These are phyloP conservation scores for Chanos chanos DNA, from an alignment of 2,797 vertebrate species.

Conservation along the genomic window DNA sequence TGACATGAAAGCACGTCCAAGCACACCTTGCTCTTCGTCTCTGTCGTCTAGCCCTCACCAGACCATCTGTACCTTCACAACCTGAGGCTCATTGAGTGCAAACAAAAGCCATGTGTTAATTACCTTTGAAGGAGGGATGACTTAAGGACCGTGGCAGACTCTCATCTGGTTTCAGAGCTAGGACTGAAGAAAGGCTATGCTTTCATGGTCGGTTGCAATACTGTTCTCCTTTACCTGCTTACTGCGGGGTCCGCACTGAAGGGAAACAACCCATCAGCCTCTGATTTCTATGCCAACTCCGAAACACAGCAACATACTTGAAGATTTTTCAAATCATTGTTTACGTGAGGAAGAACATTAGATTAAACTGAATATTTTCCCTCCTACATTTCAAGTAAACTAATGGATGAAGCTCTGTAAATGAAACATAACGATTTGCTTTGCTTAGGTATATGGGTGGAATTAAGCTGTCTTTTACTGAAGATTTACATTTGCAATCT, in stretches of 20 bases:
- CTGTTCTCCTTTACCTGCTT: conserved; percentile 40
- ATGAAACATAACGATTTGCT: too few species aligned
- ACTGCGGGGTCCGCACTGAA: conserved; percentile 7
- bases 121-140: conserved; percentile 78
- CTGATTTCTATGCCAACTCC: too few species aligned
- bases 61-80: conserved; percentile 74
- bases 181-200: conserved; percentile 62
- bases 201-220: conserved; percentile 63
- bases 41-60: conserved; percentile 53
- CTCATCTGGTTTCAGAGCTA: conserved; percentile 73
- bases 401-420: too few species aligned
- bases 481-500: too few species aligned
- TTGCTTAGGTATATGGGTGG: too few species aligned
- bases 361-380: too few species aligned
- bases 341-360: too few species aligned
- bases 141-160: conserved; percentile 64
- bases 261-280: background rate
- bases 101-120: conserved; percentile 81
- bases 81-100: conserved; percentile 68
- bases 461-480: too few species aligned
- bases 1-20: conserved; percentile 75
- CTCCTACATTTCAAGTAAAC: too few species aligned
- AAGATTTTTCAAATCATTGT: too few species aligned
- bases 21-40: conserved; percentile 74
- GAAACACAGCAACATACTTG: too few species aligned